Conservation (phyloP, 2,797 vertebrate species). For the Coregonus sp. region DNA sequence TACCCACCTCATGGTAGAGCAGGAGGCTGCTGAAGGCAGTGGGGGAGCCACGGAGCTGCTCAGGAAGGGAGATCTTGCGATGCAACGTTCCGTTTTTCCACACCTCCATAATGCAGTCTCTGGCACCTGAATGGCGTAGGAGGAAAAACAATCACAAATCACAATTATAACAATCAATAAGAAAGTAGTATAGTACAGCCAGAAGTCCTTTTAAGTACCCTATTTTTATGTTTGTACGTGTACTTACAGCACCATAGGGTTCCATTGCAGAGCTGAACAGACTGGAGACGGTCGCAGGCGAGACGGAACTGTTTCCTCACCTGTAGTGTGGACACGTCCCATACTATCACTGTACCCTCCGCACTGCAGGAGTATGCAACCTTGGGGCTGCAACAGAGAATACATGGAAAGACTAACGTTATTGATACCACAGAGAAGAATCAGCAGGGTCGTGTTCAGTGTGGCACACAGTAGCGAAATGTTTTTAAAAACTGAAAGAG, state of each 20-base stretch:
- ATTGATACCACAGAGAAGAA: neutral
- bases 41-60: slow-evolving; percentile 54
- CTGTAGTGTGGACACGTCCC: slow-evolving; percentile 86
- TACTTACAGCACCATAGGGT: slow-evolving; percentile 93
- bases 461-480: neutral
- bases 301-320: slow-evolving; percentile 77
- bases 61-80: slow-evolving; percentile 70
- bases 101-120: slow-evolving; percentile 77
- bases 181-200: neutral
- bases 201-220: neutral
- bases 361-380: slow-evolving; percentile 91
- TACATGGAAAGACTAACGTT: slow-evolving; percentile 3
- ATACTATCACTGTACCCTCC: slow-evolving; percentile 86
- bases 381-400: slow-evolving; percentile 60
- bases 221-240: neutral
- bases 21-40: slow-evolving; percentile 66
- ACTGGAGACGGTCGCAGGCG: slow-evolving; percentile 74
- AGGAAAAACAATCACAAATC: neutral
- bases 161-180: too few relatives aligned
- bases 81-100: slow-evolving; percentile 68
- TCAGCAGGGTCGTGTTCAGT: neutral
- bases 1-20: slow-evolving; percentile 74
- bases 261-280: slow-evolving; percentile 71
- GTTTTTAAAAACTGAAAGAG: neutral
- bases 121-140: slow-evolving; percentile 72